Base-by-base conservation (phyloP, 2,113 vertebrate genomes). In the Takifugu flavidus region DNA sequence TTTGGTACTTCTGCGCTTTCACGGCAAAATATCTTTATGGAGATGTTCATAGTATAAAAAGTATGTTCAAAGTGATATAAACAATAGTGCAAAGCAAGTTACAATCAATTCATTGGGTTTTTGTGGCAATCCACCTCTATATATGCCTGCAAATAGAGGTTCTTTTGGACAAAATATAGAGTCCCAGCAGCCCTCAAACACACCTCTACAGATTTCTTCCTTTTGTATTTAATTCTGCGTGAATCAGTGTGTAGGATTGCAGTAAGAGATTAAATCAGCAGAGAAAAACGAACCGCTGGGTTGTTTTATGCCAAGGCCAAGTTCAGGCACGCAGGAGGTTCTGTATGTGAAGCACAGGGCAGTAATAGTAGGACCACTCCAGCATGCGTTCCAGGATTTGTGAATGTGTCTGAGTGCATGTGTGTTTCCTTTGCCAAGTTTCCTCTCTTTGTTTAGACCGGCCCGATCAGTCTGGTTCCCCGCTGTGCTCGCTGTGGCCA, bases 361-460 rank as follows among this genome's bases (percentile, higher is more conserved):
- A 77, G 57, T 53, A n/a, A 62, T 34, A 62, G 65, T 44, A 56
- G 39, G n/a, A 49, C 53, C 44, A 6, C 53, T 58, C 44, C 60
- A 68, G 34, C 56, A 59, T 50, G 65, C 56, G 27, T 72, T 59
- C 47, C 49, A 65, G 56, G 52, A 25, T 65, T 27, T 63, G 54
- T 60, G 72, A 65, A 53, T 67, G 57, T 62, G 31, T 54, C 49
- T 71, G 55, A 57, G 64, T 47, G 45, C 14, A 28, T 46, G 29
- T 54, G 59, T 1, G 63, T 50, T 84, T 88, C 83, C 86, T 85
- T 68, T 86, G 86, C 87, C 88, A 86, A 86, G 89, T 90, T 89
- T 87, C 87, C 82, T 87, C 82, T 87, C 87, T 89, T 90, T 90
- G 89, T 90, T 90, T 89, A 86, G 86, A 82, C 63, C 82, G 47